These are phyloP conservation scores for Botrylloides violaceus DNA, from an alignment of 23 tunicate species.

Conservation along the genomic window DNA sequence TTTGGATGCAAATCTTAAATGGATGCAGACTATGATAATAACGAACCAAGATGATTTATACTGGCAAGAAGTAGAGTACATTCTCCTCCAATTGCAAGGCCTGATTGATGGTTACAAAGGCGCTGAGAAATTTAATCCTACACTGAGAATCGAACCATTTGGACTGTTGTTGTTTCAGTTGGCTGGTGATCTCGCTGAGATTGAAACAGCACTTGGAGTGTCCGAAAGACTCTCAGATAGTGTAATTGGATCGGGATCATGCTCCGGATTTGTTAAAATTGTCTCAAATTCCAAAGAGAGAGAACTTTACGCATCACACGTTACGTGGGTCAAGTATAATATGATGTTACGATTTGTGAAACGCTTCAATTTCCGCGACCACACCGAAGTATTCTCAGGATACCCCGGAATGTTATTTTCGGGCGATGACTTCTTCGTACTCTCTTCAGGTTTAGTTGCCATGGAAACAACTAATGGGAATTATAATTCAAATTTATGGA, in stretches of 20 bases:
- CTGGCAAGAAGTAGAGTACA: slow-evolving; percentile 34
- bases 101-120: slow-evolving; percentile 30
- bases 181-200: slow-evolving; percentile 24
- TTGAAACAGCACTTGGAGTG: slow-evolving; percentile 22
- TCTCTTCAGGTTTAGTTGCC: slow-evolving; percentile 54
- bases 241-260: slow-evolving; percentile 29
- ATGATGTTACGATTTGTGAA: slow-evolving; percentile 45
- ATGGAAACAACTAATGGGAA: slow-evolving; percentile 61
- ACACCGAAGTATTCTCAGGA: slow-evolving; percentile 27
- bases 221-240: not conserved
- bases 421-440: slow-evolving; percentile 48
- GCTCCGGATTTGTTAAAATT: slow-evolving; percentile 42
- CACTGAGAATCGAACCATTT: slow-evolving; percentile 41
- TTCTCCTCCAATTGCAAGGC: slow-evolving; percentile 48
- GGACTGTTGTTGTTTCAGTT: slow-evolving; percentile 20
- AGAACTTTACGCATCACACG: slow-evolving; percentile 37
- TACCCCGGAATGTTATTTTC: slow-evolving; percentile 39
- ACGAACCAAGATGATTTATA: slow-evolving; percentile 17
- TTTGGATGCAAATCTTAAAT: slow-evolving; percentile 13
- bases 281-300: not conserved
- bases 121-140: not conserved
- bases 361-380: slow-evolving; percentile 15
- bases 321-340: slow-evolving; percentile 28
- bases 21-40: slow-evolving; percentile 23
- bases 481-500: slow-evolving; percentile 33